Conservation (phyloP, 1,140 invertebrate species). For the Polypedilum vanderplanki region DNA sequence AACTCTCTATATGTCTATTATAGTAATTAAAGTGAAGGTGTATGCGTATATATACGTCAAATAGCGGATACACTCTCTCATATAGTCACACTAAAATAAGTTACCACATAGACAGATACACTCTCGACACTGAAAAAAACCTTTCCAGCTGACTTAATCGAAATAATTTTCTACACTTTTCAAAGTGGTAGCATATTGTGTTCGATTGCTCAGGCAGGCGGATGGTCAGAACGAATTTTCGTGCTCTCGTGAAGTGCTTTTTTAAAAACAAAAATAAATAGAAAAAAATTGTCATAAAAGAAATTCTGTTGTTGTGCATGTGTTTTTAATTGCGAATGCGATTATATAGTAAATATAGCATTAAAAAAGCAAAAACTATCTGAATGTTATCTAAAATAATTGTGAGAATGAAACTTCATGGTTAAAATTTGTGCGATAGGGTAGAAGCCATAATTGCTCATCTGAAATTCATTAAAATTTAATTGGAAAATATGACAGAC, state of each 20-base stretch:
- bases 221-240: background rate
- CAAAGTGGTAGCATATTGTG: slow-evolving; percentile 24
- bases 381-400: too few relatives aligned
- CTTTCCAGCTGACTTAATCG: slow-evolving; percentile 25
- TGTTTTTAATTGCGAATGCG: too few relatives aligned
- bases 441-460: slow-evolving; percentile 10
- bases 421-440: background rate
- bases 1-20: background rate
- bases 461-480: background rate
- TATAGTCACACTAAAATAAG: background rate
- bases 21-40: background rate
- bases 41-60: background rate
- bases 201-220: background rate
- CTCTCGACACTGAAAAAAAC: background rate
- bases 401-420: background rate
- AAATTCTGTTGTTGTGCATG: too few relatives aligned
- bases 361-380: too few relatives aligned
- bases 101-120: background rate
- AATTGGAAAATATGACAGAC: background rate
- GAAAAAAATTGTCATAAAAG: too few relatives aligned
- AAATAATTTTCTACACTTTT: background rate
- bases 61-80: background rate
- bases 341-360: too few relatives aligned
- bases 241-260: background rate
- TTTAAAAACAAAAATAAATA: too few relatives aligned